phyloP scores from a whole-genome alignment of 2,797 vertebrate species.

The Rhinella marina region DNA sequence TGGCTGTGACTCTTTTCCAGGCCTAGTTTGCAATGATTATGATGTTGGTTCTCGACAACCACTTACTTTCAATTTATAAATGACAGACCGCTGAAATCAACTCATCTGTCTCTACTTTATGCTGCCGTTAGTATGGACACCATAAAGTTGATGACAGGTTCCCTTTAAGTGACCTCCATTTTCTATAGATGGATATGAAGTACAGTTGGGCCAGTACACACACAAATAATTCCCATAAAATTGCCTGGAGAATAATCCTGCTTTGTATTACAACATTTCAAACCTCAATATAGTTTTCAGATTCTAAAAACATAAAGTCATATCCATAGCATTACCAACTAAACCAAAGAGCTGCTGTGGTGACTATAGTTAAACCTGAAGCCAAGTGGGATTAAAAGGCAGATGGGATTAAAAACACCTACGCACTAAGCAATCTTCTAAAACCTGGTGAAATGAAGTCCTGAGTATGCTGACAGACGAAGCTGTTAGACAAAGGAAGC shows the following conservation, averaged over 20 bases:
- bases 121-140: too few species aligned
- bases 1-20: too few species aligned
- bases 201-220: background rate
- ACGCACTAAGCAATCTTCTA: constrained; percentile 57
- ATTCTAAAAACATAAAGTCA: constrained; percentile 12
- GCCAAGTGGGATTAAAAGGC: constrained; percentile 58
- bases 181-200: background rate
- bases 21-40: too few species aligned
- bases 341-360: constrained; percentile 16
- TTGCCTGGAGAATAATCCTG: background rate
- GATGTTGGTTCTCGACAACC: too few species aligned
- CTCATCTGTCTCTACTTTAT: too few species aligned
- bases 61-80: too few species aligned
- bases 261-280: background rate
- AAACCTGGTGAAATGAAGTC: constrained; percentile 49
- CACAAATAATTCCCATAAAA: background rate
- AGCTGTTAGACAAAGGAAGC: constrained; percentile 27
- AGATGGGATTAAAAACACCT: constrained; percentile 60
- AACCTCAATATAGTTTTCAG: background rate
- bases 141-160: too few species aligned
- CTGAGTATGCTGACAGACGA: constrained; percentile 37
- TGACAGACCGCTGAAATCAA: too few species aligned
- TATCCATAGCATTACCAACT: background rate
- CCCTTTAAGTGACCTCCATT: background rate
- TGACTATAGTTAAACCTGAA: constrained; percentile 36